Percentiles rank a stretch among this genome's conserved stretches.
Evolutionary conservation across 2,113 vertebrate genomes (phyloP).

Genomic region (Tor tambroides): DNA sequence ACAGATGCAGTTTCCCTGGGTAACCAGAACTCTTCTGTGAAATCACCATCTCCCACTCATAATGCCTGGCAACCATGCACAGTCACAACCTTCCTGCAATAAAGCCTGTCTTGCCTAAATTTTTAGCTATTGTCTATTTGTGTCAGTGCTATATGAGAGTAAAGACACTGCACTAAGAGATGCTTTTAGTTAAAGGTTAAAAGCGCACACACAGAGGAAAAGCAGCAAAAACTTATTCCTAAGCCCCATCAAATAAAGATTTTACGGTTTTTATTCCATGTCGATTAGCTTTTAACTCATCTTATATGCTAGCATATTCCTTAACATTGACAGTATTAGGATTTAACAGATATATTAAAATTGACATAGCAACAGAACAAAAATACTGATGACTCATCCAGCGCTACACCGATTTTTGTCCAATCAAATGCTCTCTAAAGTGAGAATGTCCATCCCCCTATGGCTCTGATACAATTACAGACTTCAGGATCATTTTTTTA

Average conservation of each 20-base stretch:
- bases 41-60: constrained; percentile 30
- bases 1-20: constrained; percentile 48
- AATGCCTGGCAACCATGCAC: constrained; percentile 46
- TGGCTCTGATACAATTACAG: no score
- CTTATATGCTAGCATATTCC: background rate
- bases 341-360: no score
- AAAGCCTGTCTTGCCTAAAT: background rate
- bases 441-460: no score
- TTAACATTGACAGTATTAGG: background rate
- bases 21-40: constrained; percentile 32
- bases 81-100: constrained; percentile 18
- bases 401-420: background rate
- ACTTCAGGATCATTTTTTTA: no score
- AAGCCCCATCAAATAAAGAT: background rate
- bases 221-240: no score
- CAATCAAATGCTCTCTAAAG: no score
- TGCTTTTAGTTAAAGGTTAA: background rate
- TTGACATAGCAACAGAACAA: no score
- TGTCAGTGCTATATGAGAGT: background rate
- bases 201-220: background rate
- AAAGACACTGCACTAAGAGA: background rate
- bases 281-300: background rate
- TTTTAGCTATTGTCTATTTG: background rate
- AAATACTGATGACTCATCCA: background rate
- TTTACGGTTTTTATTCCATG: background rate